A percentile compares a stretch with the other conserved stretches of the same genome.
These are phyloP conservation scores for Tethea ocularis DNA, from an alignment of 2,888 invertebrate genomes.

Conservation along the genomic window DNA sequence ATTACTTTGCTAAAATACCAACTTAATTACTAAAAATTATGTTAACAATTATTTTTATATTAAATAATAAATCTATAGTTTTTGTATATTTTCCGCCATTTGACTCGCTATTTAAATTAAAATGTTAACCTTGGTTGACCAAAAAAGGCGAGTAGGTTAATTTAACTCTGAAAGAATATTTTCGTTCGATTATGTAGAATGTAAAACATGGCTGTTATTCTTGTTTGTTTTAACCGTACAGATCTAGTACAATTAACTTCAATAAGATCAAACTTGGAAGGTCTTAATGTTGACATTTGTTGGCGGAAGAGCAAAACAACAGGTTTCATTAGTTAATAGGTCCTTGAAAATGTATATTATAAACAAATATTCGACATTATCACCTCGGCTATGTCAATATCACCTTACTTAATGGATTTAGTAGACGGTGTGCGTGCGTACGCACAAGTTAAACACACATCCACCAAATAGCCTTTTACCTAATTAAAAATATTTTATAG, in stretches of 20 bases:
- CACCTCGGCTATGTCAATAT: conserved; percentile 3
- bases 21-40: too few relatives aligned
- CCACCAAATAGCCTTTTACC: neutral
- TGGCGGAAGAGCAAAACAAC: conserved; percentile 4
- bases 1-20: too few relatives aligned
- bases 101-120: too few relatives aligned
- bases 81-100: too few relatives aligned
- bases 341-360: neutral
- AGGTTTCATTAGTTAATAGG: neutral
- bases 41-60: too few relatives aligned
- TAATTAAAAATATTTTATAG: neutral
- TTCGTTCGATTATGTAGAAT: too few relatives aligned
- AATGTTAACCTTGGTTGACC: too few relatives aligned
- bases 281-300: neutral
- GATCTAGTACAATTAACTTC: conserved; percentile 5
- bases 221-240: neutral
- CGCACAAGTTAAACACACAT: neutral
- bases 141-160: too few relatives aligned
- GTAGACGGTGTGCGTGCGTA: neutral
- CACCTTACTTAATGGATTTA: neutral
- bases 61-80: too few relatives aligned
- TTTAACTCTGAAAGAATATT: too few relatives aligned
- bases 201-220: neutral
- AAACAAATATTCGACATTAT: conserved; percentile 3
- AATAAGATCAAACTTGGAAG: neutral